phyloP scores from a whole-genome alignment of 2,113 vertebrate genomes.

The Dasyurus viverrinus region DNA sequence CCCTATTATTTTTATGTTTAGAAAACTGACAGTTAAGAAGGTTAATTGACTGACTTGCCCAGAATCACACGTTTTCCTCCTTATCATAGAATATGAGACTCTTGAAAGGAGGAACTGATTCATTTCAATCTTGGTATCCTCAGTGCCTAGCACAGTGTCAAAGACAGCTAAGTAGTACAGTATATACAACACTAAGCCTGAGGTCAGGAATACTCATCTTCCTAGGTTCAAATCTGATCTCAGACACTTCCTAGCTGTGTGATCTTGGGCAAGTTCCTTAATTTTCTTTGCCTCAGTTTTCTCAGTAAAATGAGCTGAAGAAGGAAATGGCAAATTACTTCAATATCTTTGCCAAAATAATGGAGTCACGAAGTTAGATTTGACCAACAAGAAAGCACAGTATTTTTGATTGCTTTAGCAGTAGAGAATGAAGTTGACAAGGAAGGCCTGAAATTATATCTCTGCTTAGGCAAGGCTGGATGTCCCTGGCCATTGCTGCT shows the following conservation, averaged over 20 bases:
- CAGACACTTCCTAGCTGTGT: background rate
- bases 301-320: background rate
- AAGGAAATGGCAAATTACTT: background rate
- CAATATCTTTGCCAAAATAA: background rate
- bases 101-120: background rate
- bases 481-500: background rate
- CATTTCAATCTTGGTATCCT: background rate
- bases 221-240: background rate
- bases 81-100: background rate
- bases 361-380: background rate
- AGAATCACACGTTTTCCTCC: background rate
- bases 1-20: background rate
- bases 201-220: background rate
- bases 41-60: background rate
- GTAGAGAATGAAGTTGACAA: background rate
- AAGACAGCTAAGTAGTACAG: too few species aligned
- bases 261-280: background rate
- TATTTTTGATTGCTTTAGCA: background rate
- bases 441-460: background rate
- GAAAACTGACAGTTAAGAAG: background rate
- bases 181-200: too few species aligned
- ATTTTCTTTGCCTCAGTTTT: background rate
- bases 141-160: background rate
- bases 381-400: background rate
- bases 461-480: background rate